A percentile compares a stretch with the other conserved stretches of the same genome.
Evolutionary conservation across 2,797 vertebrate species (phyloP).

Genomic region (Erethizon dorsatum): DNA sequence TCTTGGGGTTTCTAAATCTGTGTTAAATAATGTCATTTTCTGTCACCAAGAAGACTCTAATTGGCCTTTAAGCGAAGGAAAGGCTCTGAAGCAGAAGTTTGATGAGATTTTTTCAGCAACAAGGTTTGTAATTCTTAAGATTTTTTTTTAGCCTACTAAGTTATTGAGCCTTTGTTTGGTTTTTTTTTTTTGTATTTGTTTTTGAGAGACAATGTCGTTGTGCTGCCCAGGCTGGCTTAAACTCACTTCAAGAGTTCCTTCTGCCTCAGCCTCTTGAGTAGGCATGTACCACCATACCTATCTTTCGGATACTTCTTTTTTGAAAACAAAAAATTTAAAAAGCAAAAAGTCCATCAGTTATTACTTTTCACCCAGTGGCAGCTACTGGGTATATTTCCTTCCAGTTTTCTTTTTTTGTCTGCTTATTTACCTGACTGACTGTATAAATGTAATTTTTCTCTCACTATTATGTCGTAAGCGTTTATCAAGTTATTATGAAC

Average conservation of each 20-base stretch:
- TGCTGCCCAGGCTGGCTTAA: neutral
- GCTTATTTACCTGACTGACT: conserved; percentile 15
- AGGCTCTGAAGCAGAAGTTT: conserved; percentile 98
- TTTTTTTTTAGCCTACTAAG: neutral
- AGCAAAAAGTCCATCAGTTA: neutral
- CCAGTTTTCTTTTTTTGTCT: conserved; percentile 36
- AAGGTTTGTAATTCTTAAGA: conserved; percentile 91
- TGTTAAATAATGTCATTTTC: conserved; percentile 98
- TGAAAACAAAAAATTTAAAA: conserved; percentile 27
- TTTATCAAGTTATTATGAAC: conserved; percentile 63
- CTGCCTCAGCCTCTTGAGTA: neutral
- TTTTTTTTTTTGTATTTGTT: neutral
- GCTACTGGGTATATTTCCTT: neutral
- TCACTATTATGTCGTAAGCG: conserved; percentile 9
- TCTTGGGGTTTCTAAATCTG: conserved; percentile 97
- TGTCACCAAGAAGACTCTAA: conserved; percentile 99
- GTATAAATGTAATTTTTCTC: conserved; percentile 54
- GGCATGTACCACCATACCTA: neutral
- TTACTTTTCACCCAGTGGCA: neutral
- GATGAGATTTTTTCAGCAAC: conserved; percentile 99
- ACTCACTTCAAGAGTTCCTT: neutral
- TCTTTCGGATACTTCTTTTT: neutral
- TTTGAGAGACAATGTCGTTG: neutral
- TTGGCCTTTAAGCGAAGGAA: conserved; percentile 98
- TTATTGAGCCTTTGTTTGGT: conserved; percentile 33